A percentile compares a stretch with the other conserved stretches of the same genome.
Conservation (phyloP, 2,113 vertebrate species). For the Nothoprocta pentlandii region DNA sequence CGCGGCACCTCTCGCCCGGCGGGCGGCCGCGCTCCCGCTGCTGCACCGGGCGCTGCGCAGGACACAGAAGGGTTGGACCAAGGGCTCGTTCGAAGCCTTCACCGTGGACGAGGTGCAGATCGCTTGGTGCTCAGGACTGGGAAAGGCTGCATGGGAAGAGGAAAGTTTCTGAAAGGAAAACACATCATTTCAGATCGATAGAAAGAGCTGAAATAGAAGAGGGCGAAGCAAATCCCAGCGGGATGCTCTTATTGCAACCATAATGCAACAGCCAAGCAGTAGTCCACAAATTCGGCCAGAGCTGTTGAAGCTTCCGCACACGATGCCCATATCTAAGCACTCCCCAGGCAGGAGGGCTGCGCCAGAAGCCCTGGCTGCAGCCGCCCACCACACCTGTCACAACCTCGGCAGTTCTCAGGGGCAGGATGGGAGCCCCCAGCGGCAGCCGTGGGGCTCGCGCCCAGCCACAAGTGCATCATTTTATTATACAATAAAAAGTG, state of each 20-base stretch:
- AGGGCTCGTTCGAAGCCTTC: rapidly evolving
- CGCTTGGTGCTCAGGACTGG: not conserved
- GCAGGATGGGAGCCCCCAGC: too few relatives aligned
- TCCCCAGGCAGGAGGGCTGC: too few relatives aligned
- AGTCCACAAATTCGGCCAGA: not conserved
- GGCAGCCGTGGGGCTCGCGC: too few relatives aligned
- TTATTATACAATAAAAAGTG: too few relatives aligned
- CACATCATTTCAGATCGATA: not conserved
- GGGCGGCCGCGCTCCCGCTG: too few relatives aligned
- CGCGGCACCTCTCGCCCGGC: too few relatives aligned
- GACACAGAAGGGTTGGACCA: not conserved
- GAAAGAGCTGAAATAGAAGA: not conserved
- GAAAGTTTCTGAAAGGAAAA: not conserved
- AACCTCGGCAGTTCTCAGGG: too few relatives aligned
- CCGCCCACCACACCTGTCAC: too few relatives aligned
- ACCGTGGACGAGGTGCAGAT: not conserved
- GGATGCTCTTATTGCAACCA: rapidly evolving
- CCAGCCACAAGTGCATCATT: too few relatives aligned
- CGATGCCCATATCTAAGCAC: not conserved
- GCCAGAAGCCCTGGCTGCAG: too few relatives aligned
- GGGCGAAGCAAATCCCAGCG: not conserved
- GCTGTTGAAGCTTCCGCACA: not conserved
- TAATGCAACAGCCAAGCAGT: not conserved
- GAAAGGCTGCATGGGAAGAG: not conserved
- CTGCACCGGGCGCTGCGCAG: too few relatives aligned